Percentiles rank a stretch among this genome's conserved stretches.
phyloP scores from a whole-genome alignment of 1,140 invertebrate genomes.

The Drosophila kohkoa region DNA sequence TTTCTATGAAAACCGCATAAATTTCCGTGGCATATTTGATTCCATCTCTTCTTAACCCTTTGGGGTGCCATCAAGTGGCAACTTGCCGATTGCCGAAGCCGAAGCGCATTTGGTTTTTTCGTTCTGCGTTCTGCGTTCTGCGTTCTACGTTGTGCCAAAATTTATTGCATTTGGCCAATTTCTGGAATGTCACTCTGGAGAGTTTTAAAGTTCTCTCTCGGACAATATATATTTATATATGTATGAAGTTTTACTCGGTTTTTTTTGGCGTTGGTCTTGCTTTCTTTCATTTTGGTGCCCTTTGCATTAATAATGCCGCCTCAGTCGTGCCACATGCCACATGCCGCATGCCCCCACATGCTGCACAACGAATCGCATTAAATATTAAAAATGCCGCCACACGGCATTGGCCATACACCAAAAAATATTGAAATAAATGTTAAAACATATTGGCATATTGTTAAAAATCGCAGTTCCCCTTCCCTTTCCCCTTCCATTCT shows the following conservation, averaged over 20 bases:
- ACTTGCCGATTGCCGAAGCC: neutral
- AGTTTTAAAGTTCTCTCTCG: slow-evolving; percentile 68
- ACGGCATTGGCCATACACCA: slow-evolving; percentile 50
- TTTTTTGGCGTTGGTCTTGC: slow-evolving; percentile 21
- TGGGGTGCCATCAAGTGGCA: slow-evolving; percentile 62
- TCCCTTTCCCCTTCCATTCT: neutral
- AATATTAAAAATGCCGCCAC: slow-evolving; percentile 80
- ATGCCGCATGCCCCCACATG: slow-evolving; percentile 5
- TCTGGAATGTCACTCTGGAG: slow-evolving; percentile 83
- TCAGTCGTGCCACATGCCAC: slow-evolving; percentile 22
- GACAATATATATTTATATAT: slow-evolving; percentile 4
- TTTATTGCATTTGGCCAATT: slow-evolving; percentile 83
- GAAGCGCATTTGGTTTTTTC: neutral
- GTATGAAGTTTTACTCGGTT: neutral
- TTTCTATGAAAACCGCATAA: slow-evolving; percentile 83
- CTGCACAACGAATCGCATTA: slow-evolving; percentile 66
- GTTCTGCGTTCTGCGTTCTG: neutral
- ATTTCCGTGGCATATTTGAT: slow-evolving; percentile 63
- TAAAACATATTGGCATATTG: slow-evolving; percentile 83
- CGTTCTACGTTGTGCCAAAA: slow-evolving; percentile 34
- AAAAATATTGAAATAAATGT: slow-evolving; percentile 84
- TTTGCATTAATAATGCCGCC: slow-evolving; percentile 78
- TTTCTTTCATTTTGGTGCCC: slow-evolving; percentile 59
- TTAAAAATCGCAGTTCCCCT: slow-evolving; percentile 56
- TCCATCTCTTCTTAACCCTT: slow-evolving; percentile 47